Conservation (phyloP, 2,797 vertebrate species). For the Platalea minor region DNA sequence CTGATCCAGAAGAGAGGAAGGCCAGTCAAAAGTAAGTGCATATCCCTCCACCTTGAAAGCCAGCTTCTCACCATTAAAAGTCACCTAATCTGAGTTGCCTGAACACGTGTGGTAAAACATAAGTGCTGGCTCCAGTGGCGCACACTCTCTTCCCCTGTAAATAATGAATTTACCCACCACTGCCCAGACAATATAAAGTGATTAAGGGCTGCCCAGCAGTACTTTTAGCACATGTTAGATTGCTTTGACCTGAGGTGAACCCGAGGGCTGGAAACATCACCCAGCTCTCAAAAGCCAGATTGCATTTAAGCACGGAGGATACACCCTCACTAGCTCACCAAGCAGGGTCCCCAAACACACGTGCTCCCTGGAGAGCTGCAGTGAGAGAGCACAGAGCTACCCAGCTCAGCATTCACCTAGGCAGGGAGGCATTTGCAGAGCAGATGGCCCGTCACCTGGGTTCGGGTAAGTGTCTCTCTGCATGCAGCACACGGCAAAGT, state of each 20-base stretch:
- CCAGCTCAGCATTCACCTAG: background rate
- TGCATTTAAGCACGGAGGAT: background rate
- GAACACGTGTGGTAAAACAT: background rate
- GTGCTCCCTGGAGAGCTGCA: background rate
- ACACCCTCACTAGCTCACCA: background rate
- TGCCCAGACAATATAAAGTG: background rate
- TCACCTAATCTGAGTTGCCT: background rate
- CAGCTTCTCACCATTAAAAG: background rate
- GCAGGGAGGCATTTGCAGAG: background rate
- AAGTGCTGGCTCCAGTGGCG: background rate
- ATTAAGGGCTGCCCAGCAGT: slow-evolving; percentile 30
- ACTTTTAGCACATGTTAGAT: slow-evolving; percentile 6
- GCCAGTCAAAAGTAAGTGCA: background rate
- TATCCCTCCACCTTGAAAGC: background rate
- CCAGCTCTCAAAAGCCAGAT: slow-evolving; percentile 24
- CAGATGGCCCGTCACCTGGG: background rate
- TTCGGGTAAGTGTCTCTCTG: background rate
- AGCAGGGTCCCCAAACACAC: background rate
- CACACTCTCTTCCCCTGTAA: background rate
- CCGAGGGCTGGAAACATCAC: background rate
- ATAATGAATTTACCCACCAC: slow-evolving; percentile 21
- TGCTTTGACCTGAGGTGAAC: slow-evolving; percentile 62
- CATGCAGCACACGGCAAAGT: background rate
- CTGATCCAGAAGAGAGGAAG: background rate
- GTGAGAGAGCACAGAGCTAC: background rate